These are phyloP conservation scores for Rhizomys pruinosus DNA, from an alignment of 2,113 vertebrate species.

Conservation along the genomic window DNA sequence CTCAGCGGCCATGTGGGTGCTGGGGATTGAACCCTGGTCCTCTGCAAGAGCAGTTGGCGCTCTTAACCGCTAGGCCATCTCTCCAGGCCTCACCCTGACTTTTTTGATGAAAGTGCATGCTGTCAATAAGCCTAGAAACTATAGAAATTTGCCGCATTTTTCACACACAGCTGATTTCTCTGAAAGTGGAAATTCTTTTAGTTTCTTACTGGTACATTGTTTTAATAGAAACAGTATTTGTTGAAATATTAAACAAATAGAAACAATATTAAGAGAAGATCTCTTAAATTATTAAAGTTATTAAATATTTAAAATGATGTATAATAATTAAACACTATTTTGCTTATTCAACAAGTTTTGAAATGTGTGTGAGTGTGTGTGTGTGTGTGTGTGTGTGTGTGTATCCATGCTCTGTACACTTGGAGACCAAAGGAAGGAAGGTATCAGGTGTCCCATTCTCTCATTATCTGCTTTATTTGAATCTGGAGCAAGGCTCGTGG, in stretches of 20 bases:
- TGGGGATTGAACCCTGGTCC: too few relatives aligned
- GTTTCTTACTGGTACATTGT: neutral
- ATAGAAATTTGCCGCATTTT: neutral
- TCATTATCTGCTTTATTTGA: too few relatives aligned
- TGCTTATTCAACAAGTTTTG: neutral
- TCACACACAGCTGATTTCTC: neutral
- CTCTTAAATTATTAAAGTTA: too few relatives aligned
- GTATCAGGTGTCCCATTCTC: too few relatives aligned
- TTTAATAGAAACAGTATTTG: neutral
- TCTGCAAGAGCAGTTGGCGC: too few relatives aligned
- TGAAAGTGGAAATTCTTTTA: constrained; percentile 19
- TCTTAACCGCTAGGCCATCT: too few relatives aligned
- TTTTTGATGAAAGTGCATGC: neutral
- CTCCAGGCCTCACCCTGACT: too few relatives aligned
- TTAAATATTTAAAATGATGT: neutral
- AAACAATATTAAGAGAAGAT: neutral
- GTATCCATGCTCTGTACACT: neutral
- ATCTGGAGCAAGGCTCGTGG: too few relatives aligned
- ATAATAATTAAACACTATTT: neutral
- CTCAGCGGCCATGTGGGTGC: too few relatives aligned
- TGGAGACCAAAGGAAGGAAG: too few relatives aligned
- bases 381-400: neutral
- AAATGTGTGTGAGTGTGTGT: neutral
- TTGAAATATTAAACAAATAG: neutral
- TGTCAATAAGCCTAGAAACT: neutral